Evolutionary conservation across 2,113 vertebrate genomes (phyloP).

Genomic region (Oreochromis tanganicae): DNA sequence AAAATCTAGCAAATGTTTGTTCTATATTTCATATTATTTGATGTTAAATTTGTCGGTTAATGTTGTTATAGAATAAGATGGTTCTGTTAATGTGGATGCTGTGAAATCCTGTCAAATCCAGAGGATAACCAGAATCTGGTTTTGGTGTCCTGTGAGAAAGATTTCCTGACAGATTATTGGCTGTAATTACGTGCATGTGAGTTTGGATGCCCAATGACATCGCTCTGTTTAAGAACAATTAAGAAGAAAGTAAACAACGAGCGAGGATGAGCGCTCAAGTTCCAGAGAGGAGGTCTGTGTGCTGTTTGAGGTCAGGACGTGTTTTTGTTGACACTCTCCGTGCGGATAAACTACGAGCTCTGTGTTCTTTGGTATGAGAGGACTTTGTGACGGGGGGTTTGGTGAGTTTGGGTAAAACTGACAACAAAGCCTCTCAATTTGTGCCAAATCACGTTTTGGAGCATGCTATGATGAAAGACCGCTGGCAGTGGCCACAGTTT

Average conservation of each 20-base stretch:
- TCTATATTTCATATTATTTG: background rate
- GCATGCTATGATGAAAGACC: background rate
- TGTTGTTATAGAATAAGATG: background rate
- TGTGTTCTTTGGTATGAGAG: constrained; percentile 19
- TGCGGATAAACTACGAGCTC: constrained; percentile 11
- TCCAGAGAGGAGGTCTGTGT: background rate
- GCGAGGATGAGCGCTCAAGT: background rate
- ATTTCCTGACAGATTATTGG: background rate
- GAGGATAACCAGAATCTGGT: background rate
- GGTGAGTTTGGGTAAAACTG: constrained; percentile 28
- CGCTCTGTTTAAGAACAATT: background rate
- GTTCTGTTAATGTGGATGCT: background rate
- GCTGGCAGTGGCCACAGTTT: background rate
- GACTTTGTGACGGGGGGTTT: background rate
- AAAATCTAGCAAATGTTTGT: background rate
- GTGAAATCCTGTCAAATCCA: background rate
- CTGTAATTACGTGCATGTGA: background rate
- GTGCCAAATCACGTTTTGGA: constrained; percentile 45
- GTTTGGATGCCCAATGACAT: background rate
- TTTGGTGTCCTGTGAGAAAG: background rate
- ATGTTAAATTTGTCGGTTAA: background rate
- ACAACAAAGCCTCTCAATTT: constrained; percentile 28
- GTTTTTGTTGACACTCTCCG: constrained; percentile 16
- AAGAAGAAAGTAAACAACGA: background rate
- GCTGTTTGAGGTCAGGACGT: constrained; percentile 14